Percentiles rank a stretch among this genome's conserved stretches.
Conservation (phyloP, 2,888 invertebrate genomes). For the Sympetrum striolatum region DNA sequence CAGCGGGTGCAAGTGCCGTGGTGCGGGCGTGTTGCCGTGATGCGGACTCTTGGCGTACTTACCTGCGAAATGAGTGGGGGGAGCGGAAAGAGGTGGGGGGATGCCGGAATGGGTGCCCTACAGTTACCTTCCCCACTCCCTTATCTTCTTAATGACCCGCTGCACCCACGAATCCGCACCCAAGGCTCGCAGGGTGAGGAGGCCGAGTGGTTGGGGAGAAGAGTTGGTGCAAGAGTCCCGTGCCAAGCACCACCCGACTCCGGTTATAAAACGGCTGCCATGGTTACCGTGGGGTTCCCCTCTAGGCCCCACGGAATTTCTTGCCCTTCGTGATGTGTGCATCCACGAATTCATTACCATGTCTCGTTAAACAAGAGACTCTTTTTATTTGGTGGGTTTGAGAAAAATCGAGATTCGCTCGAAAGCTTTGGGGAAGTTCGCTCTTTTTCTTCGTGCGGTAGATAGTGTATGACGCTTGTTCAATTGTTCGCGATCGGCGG, state of each 20-base stretch:
- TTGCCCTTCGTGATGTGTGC: not conserved
- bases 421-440: not conserved
- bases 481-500: too few species aligned
- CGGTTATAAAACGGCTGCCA: not conserved
- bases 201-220: conserved; percentile 5
- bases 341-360: not conserved
- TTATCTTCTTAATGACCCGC: conserved; percentile 38
- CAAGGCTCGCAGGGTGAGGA: conserved; percentile 26
- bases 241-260: conserved; percentile 26
- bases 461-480: too few species aligned
- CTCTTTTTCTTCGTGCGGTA: too few species aligned
- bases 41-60: not conserved
- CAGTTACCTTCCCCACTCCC: not conserved
- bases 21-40: not conserved
- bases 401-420: not conserved
- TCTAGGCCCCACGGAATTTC: not conserved
- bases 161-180: conserved; percentile 23
- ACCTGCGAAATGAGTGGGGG: not conserved
- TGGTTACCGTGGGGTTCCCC: not conserved
- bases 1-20: not conserved
- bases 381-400: not conserved
- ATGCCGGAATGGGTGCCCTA: conserved; percentile 19
- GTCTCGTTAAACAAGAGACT: not conserved
- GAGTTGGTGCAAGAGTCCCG: not conserved
- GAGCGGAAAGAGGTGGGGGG: not conserved